These are phyloP conservation scores for Pteropus alecto DNA, from an alignment of 2,113 vertebrate species.

Conservation along the genomic window DNA sequence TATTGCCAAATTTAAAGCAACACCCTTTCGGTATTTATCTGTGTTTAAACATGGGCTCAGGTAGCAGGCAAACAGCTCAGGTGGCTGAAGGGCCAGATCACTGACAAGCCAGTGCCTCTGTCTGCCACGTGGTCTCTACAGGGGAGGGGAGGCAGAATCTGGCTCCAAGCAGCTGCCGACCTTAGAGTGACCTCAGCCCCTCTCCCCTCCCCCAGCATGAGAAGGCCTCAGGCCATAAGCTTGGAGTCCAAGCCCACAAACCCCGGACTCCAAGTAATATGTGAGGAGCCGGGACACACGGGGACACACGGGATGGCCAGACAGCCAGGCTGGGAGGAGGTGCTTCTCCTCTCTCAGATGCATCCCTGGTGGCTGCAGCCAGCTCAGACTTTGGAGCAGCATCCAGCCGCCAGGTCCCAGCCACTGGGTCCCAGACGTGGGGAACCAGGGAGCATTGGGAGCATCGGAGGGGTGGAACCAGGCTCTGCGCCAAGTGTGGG, in stretches of 20 bases:
- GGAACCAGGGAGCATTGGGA: neutral
- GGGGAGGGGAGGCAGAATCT: neutral
- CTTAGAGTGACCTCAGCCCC: neutral
- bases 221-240: neutral
- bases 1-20: neutral
- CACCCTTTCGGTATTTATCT: neutral
- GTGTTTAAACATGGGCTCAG: neutral
- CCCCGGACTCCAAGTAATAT: neutral
- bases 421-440: neutral
- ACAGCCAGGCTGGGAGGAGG: neutral
- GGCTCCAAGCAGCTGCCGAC: neutral
- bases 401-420: neutral
- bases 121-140: no score
- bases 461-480: neutral
- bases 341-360: neutral
- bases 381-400: neutral
- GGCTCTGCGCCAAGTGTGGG: neutral
- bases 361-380: neutral
- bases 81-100: neutral
- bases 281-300: neutral
- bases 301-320: neutral
- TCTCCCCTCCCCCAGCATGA: no score
- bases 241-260: neutral
- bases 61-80: neutral
- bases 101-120: neutral